Evolutionary conservation across 1,140 invertebrate species (phyloP).

Genomic region (Sitodiplosis mosellana): DNA sequence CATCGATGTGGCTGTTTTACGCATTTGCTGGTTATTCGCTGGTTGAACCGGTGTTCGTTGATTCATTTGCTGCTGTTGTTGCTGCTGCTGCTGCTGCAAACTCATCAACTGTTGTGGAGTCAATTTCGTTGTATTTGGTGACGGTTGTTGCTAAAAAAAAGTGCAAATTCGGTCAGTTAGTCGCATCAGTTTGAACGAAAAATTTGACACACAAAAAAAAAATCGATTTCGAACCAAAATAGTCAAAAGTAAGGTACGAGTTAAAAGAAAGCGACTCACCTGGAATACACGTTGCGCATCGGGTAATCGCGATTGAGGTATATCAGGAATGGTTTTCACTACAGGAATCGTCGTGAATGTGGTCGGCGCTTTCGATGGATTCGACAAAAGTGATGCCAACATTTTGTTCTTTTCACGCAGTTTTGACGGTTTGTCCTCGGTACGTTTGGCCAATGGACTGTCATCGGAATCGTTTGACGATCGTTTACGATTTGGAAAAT

Average conservation of each 20-base stretch:
- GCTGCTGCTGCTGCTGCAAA: not conserved
- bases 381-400: conserved; percentile 63
- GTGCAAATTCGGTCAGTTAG: too few species aligned
- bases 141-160: too few species aligned
- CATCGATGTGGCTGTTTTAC: conserved; percentile 14
- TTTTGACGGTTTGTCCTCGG: conserved; percentile 35
- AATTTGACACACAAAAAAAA: too few species aligned
- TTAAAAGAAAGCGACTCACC: too few species aligned
- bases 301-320: conserved; percentile 28
- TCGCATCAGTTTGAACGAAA: too few species aligned
- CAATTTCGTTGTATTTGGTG: too few species aligned
- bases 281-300: conserved; percentile 7
- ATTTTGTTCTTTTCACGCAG: conserved; percentile 72
- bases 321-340: conserved; percentile 33
- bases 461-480: conserved; percentile 44
- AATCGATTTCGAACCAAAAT: too few species aligned
- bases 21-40: not conserved
- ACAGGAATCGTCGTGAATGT: conserved; percentile 42
- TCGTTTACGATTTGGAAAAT: conserved; percentile 40
- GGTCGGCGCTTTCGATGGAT: conserved; percentile 52
- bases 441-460: conserved; percentile 32
- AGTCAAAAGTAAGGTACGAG: too few species aligned
- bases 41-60: not conserved
- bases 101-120: too few species aligned
- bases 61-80: not conserved